Evolutionary conservation across 2,113 vertebrate species (phyloP).

Genomic region (Plestiodon gilberti): DNA sequence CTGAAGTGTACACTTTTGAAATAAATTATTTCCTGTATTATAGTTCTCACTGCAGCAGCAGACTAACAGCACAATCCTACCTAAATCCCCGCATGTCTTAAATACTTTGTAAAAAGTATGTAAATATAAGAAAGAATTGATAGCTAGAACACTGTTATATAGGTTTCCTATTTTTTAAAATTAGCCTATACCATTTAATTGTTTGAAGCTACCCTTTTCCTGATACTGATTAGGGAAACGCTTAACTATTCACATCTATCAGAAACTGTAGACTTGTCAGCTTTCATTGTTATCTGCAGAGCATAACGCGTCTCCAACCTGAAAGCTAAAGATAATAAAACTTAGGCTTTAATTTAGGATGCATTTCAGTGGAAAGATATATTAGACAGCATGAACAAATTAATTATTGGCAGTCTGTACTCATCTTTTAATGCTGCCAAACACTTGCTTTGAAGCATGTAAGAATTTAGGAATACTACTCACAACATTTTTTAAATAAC

Average conservation of each 20-base stretch:
- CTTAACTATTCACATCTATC: conserved; percentile 13
- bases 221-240: conserved; percentile 33
- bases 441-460: conserved; percentile 7
- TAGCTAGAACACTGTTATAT: conserved; percentile 23
- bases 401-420: conserved; percentile 18
- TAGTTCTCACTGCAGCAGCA: conserved; percentile 26
- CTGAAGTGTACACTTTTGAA: conserved; percentile 32
- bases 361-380: conserved; percentile 9
- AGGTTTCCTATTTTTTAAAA: neutral
- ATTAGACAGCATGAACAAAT: conserved; percentile 13
- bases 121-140: neutral
- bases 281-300: conserved; percentile 30
- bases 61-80: no score
- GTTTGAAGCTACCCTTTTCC: conserved; percentile 7
- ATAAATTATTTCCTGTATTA: neutral
- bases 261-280: conserved; percentile 5
- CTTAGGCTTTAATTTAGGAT: conserved; percentile 34
- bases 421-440: conserved; percentile 29
- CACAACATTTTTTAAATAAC: conserved; percentile 23
- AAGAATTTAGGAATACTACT: conserved; percentile 2
- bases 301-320: conserved; percentile 17
- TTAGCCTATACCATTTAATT: neutral
- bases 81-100: neutral
- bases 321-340: conserved; percentile 27
- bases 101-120: neutral